Base-by-base conservation (phyloP, 2,113 vertebrate genomes). In the Hydrolagus affinis region DNA sequence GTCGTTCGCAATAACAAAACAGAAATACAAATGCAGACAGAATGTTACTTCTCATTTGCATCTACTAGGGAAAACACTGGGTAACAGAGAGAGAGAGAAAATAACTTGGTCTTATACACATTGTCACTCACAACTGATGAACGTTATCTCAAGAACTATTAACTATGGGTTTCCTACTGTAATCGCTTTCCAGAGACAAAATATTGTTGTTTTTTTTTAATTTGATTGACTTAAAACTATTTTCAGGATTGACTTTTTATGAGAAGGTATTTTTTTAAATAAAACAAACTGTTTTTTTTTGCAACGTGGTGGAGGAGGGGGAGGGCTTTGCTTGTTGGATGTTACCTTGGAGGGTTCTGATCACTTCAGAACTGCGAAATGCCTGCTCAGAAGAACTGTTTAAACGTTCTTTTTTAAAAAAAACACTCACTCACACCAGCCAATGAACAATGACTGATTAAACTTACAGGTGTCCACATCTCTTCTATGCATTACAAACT, bases 301-400 rank as follows among this genome's bases (percentile, higher is more conserved):
- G 44, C 44, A 44, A 44, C 44, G 6, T 44, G 44, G 44, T 1
- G 44, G n/a, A n/a, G n/a, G n/a, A n/a, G n/a, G n/a, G n/a, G n/a
- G n/a, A n/a, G n/a, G n/a, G n/a, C n/a, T n/a, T n/a, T n/a, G 44
- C 44, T 44, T 44, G 44, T 44, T 44, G 78, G 78, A 83, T 83
- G 28, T 64, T 64, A 80, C 23, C 60, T 11, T 11, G 77, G 59
- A 64, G 77, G 64, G 77, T 64, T 8, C 60, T 75, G 64, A 80
- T 60, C 25, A 25, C 62, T 83, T 64, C 78, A 83, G 77, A 64
- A 28, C 19, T 62, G 60, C 59, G 59, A 80, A 80, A 59, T 80
- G 77, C 78, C 78, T 83, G 78, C 78, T 83, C 78, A 17, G 57
- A 64, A 80, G 62, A 66, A 83, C 60, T 80, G n/a, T 78, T 57